phyloP scores from a whole-genome alignment of 1,140 invertebrate species.

The Drosophila pseudoananassae region DNA sequence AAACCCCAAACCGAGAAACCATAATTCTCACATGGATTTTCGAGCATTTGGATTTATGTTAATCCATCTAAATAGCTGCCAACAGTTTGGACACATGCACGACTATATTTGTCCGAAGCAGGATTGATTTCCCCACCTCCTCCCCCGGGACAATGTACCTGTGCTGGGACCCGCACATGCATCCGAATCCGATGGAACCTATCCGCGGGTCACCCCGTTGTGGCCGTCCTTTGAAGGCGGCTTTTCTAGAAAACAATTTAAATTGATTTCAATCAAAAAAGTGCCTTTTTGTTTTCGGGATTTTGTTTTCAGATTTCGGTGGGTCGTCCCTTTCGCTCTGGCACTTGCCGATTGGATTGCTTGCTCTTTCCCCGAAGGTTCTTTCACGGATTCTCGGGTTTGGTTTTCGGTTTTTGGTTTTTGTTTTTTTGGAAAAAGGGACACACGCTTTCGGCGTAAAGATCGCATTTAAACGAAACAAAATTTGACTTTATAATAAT shows the following conservation, averaged over 20 bases:
- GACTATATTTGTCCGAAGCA: slow-evolving; percentile 66
- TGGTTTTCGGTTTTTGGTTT: slow-evolving; percentile 30
- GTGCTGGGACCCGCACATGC: slow-evolving; percentile 48
- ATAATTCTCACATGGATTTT: slow-evolving; percentile 72
- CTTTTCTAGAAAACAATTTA: slow-evolving; percentile 82
- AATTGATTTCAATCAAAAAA: slow-evolving; percentile 82
- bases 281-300: slow-evolving; percentile 77
- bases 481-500: slow-evolving; percentile 83
- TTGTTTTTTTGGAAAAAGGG: slow-evolving; percentile 65
- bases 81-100: slow-evolving; percentile 69
- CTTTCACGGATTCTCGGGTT: slow-evolving; percentile 35
- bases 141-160: slow-evolving; percentile 15
- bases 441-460: slow-evolving; percentile 82
- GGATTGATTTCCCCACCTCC: slow-evolving; percentile 46
- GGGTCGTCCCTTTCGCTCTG: slow-evolving; percentile 28
- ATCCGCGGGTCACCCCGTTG: slow-evolving; percentile 37
- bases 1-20: background rate
- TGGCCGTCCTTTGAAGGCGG: slow-evolving; percentile 51
- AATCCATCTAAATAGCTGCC: slow-evolving; percentile 79
- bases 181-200: slow-evolving; percentile 66
- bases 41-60: slow-evolving; percentile 62
- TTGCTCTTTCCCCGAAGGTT: slow-evolving; percentile 54
- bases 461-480: slow-evolving; percentile 82
- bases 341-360: slow-evolving; percentile 60
- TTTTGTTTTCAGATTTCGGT: slow-evolving; percentile 49